phyloP scores from a whole-genome alignment of 1,140 invertebrate species.

The Halesus radiatus region DNA sequence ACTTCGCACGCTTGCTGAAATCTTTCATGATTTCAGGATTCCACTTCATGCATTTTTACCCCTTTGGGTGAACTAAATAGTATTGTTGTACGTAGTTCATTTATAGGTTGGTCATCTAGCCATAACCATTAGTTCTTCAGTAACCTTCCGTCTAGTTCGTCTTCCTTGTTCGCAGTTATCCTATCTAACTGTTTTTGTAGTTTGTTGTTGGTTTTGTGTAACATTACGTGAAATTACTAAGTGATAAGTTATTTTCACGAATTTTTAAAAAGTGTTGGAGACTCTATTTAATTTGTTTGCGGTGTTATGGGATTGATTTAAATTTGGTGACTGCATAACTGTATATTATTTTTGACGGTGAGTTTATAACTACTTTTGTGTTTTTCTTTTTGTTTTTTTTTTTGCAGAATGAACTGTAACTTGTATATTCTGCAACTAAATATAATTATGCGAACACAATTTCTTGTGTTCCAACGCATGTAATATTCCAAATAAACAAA shows the following conservation, averaged over 20 bases:
- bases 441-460: no score
- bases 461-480: no score
- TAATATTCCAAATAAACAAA: no score
- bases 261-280: no score
- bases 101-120: constrained; percentile 46
- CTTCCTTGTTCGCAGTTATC: neutral
- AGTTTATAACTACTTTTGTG: no score
- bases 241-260: neutral
- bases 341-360: no score
- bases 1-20: neutral
- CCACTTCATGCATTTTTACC: constrained; percentile 49
- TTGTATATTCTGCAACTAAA: no score
- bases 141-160: neutral
- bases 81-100: constrained; percentile 33
- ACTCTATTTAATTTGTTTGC: neutral
- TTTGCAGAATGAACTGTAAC: no score
- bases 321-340: no score
- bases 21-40: neutral
- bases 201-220: neutral
- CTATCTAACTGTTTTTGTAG: neutral
- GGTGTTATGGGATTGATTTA: neutral
- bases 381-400: no score
- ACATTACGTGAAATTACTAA: neutral
- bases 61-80: constrained; percentile 44
- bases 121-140: constrained; percentile 2